Base-by-base conservation (phyloP, 2,797 vertebrate species). In the Leptatherina wallacei region DNA sequence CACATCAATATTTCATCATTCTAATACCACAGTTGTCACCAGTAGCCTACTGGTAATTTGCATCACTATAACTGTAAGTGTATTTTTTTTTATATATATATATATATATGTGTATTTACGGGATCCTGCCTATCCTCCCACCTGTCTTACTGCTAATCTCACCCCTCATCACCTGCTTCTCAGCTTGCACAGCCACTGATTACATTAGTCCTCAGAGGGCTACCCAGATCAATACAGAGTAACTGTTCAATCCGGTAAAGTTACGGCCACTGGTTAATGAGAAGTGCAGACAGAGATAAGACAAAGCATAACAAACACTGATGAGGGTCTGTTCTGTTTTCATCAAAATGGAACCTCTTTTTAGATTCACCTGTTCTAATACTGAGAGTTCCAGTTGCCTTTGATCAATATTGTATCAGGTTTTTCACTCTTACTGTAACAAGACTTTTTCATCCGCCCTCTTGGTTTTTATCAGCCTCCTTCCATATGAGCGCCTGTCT, bases 241-340 rank as follows among this genome's bases (percentile, higher is more conserved):
- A 93, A 91, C 81, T 62, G 95, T 96, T 97, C 89, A 96, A 95
- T 96, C 95, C 87, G 92, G 94, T 93, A 91, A 94, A 95, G 96
- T 97, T 96, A 95, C 93, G 95, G 94, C 92, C 92, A 92, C 94
- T 95, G 90, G 24, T 92, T 97, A 97, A 97, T 96, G 95, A 96
- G 94, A 92, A 71, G 68, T 35, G 59, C 29, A 61, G 60, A 67
- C n/a, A 2, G 35, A 72, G 60, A 73, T 72, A 72, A 75, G 61
- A 77, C 58, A 42, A 30, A 49, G 32, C 42, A 55, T 69, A 69
- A 68, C 24, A 42, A 69, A 68, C 69, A 74, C 72, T 61, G 36
- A 64, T 58, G 38, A 65, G 62, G 14, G 49, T 75, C 35, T 32
- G 24, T 61, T 63, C 40, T 68, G 55, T 81, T 61, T 71, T 32